These are phyloP conservation scores for Porites divaricata DNA, from an alignment of 92 coral and sea anemone genomes.

Conservation along the genomic window DNA sequence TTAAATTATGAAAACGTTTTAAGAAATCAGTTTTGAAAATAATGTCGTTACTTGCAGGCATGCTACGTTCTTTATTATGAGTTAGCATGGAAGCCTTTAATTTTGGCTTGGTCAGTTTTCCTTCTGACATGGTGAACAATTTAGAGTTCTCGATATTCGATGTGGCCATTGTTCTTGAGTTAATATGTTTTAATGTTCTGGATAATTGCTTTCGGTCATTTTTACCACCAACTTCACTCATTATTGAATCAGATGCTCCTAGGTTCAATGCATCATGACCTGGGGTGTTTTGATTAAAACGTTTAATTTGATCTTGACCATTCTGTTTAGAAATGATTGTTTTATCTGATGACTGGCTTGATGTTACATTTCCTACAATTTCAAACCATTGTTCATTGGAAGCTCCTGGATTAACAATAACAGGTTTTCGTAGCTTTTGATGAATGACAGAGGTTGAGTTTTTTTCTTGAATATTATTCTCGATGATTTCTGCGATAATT, in stretches of 20 bases:
- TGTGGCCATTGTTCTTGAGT: no score
- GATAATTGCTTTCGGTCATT: not conserved
- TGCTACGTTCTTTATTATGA: not conserved
- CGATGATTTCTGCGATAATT: conserved; percentile 63
- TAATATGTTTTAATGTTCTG: no score
- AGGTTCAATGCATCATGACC: not conserved
- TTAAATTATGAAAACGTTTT: conserved; percentile 2
- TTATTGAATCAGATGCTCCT: not conserved
- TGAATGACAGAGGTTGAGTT: not conserved
- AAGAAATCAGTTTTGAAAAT: conserved; percentile 10
- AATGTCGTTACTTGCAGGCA: not conserved
- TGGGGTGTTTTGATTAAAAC: not conserved
- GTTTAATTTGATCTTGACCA: not conserved
- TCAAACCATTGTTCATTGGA: conserved; percentile 25
- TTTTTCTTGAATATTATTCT: not conserved
- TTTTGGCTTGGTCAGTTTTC: not conserved
- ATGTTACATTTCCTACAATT: conserved; percentile 18
- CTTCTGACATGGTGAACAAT: not conserved
- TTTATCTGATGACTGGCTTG: not conserved
- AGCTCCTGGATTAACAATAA: conserved; percentile 10
- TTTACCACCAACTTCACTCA: not conserved
- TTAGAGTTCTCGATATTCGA: not conserved
- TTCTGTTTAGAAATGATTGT: not conserved
- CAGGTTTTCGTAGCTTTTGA: not conserved
- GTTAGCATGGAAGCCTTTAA: not conserved